These are phyloP conservation scores for Coranthus polyacanthus DNA, from an alignment of 2,797 vertebrate species.

Conservation along the genomic window DNA sequence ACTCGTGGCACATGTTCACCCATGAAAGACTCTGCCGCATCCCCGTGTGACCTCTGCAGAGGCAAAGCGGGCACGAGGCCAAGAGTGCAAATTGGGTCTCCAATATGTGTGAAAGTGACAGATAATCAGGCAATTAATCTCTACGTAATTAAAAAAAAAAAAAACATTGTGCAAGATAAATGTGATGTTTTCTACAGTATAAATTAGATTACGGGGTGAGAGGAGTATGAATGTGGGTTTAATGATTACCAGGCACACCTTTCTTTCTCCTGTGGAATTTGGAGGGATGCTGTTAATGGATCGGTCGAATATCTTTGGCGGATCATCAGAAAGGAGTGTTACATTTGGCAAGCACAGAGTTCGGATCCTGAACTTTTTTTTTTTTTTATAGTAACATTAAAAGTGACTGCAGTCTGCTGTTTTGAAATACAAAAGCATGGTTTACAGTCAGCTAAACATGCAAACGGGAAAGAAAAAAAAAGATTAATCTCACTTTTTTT, in stretches of 20 bases:
- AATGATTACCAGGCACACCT: slow-evolving; percentile 51
- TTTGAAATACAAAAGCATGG: no score
- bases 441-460: no score
- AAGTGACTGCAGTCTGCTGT: no score
- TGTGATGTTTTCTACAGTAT: slow-evolving; percentile 23
- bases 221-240: slow-evolving; percentile 20
- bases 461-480: no score
- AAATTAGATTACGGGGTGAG: slow-evolving; percentile 30
- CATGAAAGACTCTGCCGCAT: slow-evolving; percentile 25
- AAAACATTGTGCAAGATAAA: slow-evolving; percentile 22
- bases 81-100: slow-evolving; percentile 28
- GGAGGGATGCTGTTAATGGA: slow-evolving; percentile 49
- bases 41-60: slow-evolving; percentile 44
- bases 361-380: background rate
- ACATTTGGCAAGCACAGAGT: background rate
- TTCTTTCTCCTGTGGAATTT: slow-evolving; percentile 68
- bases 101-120: slow-evolving; percentile 49
- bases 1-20: slow-evolving; percentile 23
- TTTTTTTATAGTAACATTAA: background rate
- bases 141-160: slow-evolving; percentile 38
- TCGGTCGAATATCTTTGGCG: slow-evolving; percentile 6
- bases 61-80: slow-evolving; percentile 33
- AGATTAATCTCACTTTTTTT: no score
- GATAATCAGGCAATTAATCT: slow-evolving; percentile 60
- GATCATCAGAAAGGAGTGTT: slow-evolving; percentile 21